phyloP scores from a whole-genome alignment of 2,113 vertebrate species.

The Chionodraco myersi region DNA sequence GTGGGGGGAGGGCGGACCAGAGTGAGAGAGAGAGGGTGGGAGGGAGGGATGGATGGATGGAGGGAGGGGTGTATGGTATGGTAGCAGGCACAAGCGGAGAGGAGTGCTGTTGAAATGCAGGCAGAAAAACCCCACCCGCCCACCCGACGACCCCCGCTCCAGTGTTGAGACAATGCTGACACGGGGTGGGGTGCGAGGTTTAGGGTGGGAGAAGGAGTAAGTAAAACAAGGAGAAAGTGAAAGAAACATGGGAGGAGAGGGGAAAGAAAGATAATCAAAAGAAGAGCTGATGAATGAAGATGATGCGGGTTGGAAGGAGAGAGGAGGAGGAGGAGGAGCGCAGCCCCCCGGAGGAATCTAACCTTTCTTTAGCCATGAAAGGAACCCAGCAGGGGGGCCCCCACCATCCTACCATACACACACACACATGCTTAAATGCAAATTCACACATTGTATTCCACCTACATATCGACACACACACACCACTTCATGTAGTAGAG shows the following conservation, averaged over 20 bases:
- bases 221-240: slow-evolving; percentile 23
- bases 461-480: slow-evolving; percentile 22
- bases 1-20: slow-evolving; percentile 79
- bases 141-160: slow-evolving; percentile 48
- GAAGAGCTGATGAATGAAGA: slow-evolving; percentile 53
- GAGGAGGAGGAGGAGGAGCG: slow-evolving; percentile 40
- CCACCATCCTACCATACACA: not conserved
- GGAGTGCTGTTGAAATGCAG: slow-evolving; percentile 69
- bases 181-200: not conserved
- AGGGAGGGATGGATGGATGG: slow-evolving; percentile 24
- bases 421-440: slow-evolving; percentile 16
- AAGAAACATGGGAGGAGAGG: slow-evolving; percentile 14
- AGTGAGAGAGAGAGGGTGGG: slow-evolving; percentile 42
- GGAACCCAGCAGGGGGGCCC: slow-evolving; percentile 39
- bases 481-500: slow-evolving; percentile 18
- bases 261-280: slow-evolving; percentile 41
- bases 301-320: slow-evolving; percentile 13
- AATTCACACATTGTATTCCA: slow-evolving; percentile 39
- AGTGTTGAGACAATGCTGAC: slow-evolving; percentile 71
- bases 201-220: slow-evolving; percentile 2
- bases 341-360: slow-evolving; percentile 72
- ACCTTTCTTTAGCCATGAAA: slow-evolving; percentile 74
- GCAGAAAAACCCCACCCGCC: slow-evolving; percentile 60
- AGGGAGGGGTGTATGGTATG: slow-evolving; percentile 16
- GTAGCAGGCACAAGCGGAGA: slow-evolving; percentile 55